Evolutionary conservation across 2,797 vertebrate genomes (phyloP).

Genomic region (Pyrrhura leucotis): DNA sequence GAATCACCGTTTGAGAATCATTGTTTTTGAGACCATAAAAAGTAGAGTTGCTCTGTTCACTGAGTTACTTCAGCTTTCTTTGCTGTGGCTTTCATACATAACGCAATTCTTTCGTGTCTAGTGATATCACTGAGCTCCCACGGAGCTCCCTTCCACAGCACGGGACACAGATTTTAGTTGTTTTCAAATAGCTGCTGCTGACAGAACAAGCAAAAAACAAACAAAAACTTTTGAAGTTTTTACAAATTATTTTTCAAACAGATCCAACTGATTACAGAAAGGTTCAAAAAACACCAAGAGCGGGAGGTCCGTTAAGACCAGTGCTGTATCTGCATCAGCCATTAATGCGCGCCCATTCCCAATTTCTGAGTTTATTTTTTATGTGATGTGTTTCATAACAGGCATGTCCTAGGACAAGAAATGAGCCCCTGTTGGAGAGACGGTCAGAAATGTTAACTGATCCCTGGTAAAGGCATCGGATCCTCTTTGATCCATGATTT

Average conservation of each 20-base stretch:
- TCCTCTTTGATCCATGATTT: not conserved
- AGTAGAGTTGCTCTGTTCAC: not conserved
- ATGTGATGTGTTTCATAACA: not conserved
- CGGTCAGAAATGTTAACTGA: not conserved
- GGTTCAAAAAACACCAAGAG: not conserved
- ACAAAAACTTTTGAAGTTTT: not conserved
- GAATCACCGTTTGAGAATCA: not conserved
- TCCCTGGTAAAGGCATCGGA: not conserved
- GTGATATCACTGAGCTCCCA: not conserved
- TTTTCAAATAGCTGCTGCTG: not conserved
- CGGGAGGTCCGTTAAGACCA: not conserved
- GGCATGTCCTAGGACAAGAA: not conserved
- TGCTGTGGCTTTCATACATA: not conserved
- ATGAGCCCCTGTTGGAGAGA: accelerated
- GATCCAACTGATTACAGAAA: not conserved
- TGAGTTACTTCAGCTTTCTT: not conserved
- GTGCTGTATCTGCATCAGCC: not conserved
- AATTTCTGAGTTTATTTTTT: not conserved
- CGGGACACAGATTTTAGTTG: not conserved
- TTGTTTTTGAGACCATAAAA: not conserved
- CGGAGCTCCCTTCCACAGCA: not conserved
- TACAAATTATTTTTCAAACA: not conserved
- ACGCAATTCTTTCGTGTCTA: not conserved
- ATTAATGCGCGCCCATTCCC: not conserved
- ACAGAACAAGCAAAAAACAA: not conserved